A percentile compares a stretch with the other conserved stretches of the same genome.
phyloP scores from a whole-genome alignment of 2,888 invertebrate genomes.

The Temnothorax unifasciatus region DNA sequence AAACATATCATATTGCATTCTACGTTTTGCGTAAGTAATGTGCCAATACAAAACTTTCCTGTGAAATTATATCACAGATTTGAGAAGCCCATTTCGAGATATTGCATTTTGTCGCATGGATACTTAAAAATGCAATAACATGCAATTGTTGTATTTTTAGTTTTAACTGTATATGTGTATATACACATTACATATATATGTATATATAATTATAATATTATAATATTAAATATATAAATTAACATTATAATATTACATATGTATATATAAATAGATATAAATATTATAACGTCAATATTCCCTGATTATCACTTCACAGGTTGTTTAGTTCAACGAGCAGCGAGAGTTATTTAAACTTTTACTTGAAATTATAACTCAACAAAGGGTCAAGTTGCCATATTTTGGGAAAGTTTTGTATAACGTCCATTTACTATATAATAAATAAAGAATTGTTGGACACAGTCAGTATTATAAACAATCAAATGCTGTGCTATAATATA shows the following conservation, averaged over 20 bases:
- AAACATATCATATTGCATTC: slow-evolving; percentile 57
- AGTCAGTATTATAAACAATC: slow-evolving; percentile 59
- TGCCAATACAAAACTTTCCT: slow-evolving; percentile 67
- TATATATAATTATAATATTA: too few species aligned
- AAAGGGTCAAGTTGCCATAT: background rate
- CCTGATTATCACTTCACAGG: slow-evolving; percentile 45
- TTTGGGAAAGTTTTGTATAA: slow-evolving; percentile 63
- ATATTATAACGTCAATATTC: slow-evolving; percentile 40
- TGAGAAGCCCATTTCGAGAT: slow-evolving; percentile 26
- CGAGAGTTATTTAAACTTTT: slow-evolving; percentile 27
- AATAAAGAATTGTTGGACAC: slow-evolving; percentile 60
- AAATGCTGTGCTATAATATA: slow-evolving; percentile 55
- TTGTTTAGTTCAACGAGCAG: slow-evolving; percentile 11
- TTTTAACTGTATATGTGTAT: too few species aligned
- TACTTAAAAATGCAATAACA: slow-evolving; percentile 45
- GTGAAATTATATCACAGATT: slow-evolving; percentile 42
- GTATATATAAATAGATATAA: background rate
- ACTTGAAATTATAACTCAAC: slow-evolving; percentile 20
- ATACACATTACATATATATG: too few species aligned
- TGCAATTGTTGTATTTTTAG: slow-evolving; percentile 24
- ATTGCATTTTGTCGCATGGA: slow-evolving; percentile 35
- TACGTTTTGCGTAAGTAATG: slow-evolving; percentile 43
- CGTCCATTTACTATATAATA: slow-evolving; percentile 62
- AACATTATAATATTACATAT: background rate
- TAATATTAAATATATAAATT: too few species aligned